Evolutionary conservation across 2,888 invertebrate genomes (phyloP).

Genomic region (Nasonovia ribisnigri): DNA sequence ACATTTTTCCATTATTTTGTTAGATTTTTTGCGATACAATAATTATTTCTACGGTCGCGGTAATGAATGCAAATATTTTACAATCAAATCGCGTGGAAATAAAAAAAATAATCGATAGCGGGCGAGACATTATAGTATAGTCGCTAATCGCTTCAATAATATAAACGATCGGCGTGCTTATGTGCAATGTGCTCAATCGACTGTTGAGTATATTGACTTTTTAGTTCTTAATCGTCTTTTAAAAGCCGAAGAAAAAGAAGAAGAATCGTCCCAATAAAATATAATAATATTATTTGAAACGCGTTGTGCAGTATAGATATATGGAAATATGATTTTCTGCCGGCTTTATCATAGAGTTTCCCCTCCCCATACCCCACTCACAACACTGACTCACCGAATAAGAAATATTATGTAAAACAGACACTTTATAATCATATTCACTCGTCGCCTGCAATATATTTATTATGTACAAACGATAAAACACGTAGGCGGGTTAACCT

Average conservation of each 20-base stretch:
- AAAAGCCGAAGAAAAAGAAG: background rate
- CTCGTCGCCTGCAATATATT: slow-evolving; percentile 7
- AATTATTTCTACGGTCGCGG: background rate
- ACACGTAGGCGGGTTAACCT: slow-evolving; percentile 9
- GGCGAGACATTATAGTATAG: background rate
- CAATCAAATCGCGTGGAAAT: background rate
- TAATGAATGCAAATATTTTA: background rate
- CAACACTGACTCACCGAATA: background rate
- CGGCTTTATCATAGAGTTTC: background rate
- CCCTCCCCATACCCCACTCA: background rate
- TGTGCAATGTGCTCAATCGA: background rate
- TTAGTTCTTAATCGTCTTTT: background rate
- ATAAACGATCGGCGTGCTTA: background rate
- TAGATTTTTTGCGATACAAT: background rate
- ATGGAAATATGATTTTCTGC: background rate
- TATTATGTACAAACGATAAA: background rate
- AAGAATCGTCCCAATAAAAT: background rate
- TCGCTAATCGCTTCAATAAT: background rate
- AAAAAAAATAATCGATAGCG: background rate
- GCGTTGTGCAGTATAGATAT: background rate
- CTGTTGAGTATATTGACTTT: background rate
- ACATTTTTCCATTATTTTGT: background rate
- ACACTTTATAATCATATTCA: background rate
- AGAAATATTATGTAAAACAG: background rate
- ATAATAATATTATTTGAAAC: background rate